Conservation (phyloP, 2,888 invertebrate genomes). For the Rhabditoides inermis region DNA sequence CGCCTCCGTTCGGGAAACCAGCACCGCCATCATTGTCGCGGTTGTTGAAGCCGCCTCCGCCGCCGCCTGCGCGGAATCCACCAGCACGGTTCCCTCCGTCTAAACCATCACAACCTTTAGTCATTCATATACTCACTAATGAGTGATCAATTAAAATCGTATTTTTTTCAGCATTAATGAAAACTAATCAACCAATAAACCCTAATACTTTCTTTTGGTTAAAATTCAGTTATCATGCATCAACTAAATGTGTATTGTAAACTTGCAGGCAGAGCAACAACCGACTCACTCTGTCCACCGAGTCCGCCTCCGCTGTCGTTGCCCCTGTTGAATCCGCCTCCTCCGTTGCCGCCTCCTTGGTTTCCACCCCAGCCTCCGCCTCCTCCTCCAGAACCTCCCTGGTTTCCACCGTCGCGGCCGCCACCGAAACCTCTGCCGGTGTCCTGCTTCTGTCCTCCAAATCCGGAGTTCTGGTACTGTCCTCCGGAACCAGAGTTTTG, state of each 20-base stretch:
- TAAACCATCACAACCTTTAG: neutral
- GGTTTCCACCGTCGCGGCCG: constrained; percentile 13
- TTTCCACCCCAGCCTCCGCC: constrained; percentile 4
- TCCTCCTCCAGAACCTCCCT: constrained; percentile 13
- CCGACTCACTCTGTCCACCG: neutral
- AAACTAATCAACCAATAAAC: too few species aligned
- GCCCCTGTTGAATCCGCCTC: constrained; percentile 3
- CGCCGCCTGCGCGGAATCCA: constrained; percentile 3
- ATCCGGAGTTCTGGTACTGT: too few species aligned
- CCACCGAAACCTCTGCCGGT: constrained; percentile 7
- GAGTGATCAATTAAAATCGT: too few species aligned
- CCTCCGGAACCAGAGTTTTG: too few species aligned
- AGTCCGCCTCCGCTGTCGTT: constrained; percentile 4
- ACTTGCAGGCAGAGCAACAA: neutral
- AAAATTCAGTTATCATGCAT: too few species aligned
- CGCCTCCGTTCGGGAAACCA: neutral
- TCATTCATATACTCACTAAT: neutral
- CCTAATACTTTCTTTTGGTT: too few species aligned
- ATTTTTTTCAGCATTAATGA: too few species aligned
- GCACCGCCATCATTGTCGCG: neutral
- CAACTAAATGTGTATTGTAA: too few species aligned
- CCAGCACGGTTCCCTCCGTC: neutral
- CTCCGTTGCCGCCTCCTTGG: constrained; percentile 5
- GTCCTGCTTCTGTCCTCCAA: too few species aligned
- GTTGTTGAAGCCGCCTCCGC: neutral